These are phyloP conservation scores for Brachionus paranguensis DNA, from an alignment of 1,140 invertebrate species.

Conservation along the genomic window DNA sequence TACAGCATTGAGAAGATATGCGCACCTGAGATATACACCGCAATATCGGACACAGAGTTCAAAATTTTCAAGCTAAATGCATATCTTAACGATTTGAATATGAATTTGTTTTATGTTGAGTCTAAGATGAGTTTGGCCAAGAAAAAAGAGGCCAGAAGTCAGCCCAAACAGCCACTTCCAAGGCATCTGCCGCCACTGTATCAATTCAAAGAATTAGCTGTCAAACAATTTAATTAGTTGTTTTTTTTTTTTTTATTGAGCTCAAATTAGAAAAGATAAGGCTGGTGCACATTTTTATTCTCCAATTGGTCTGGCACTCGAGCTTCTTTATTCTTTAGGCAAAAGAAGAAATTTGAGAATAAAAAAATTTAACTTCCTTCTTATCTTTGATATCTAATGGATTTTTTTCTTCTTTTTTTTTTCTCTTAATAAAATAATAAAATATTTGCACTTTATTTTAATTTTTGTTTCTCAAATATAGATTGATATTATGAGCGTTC, in stretches of 20 bases:
- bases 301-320: no score
- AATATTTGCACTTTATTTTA: no score
- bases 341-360: no score
- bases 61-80: not conserved
- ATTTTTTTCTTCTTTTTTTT: no score
- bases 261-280: no score
- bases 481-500: no score
- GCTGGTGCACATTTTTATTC: no score
- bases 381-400: no score
- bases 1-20: conserved; percentile 25
- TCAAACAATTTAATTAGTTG: not conserved
- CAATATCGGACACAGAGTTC: conserved; percentile 2
- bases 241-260: not conserved
- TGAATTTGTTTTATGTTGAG: not conserved
- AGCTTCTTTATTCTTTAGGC: no score
- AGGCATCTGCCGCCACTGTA: not conserved
- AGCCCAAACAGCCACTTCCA: not conserved
- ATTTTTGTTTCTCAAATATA: no score
- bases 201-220: not conserved
- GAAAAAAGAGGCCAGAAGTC: not conserved
- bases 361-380: no score
- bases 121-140: not conserved
- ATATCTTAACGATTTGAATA: not conserved
- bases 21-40: not conserved
- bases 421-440: no score